Percentiles rank a stretch among this genome's conserved stretches.
Evolutionary conservation across 2,888 invertebrate genomes (phyloP).

Genomic region (Carterocephalus palaemon): DNA sequence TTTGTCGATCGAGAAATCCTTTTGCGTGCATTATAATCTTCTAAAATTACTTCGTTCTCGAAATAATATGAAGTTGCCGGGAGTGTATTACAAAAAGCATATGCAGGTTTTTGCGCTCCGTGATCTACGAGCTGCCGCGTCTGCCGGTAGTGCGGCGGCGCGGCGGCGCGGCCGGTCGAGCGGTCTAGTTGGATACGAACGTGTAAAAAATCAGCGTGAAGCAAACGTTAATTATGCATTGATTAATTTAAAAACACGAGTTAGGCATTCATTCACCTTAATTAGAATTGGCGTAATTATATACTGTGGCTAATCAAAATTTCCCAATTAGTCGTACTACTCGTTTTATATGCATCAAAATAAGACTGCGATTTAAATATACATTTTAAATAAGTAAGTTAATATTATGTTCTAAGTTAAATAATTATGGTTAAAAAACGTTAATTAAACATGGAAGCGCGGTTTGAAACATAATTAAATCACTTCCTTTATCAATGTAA

Average conservation of each 20-base stretch:
- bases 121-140: too few species aligned
- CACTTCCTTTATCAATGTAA: background rate
- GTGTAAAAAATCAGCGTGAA: constrained; percentile 9
- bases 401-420: too few species aligned
- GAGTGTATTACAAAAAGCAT: constrained; percentile 1
- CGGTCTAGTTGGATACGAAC: constrained; percentile 3
- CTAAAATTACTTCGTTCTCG: constrained; percentile 35
- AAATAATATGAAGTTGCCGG: constrained; percentile 14
- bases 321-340: constrained; percentile 15
- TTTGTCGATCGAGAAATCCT: constrained; percentile 40
- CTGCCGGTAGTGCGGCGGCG: too few species aligned
- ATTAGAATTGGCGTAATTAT: constrained; percentile 19
- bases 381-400: too few species aligned
- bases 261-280: constrained; percentile 15
- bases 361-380: too few species aligned
- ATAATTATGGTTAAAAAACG: too few species aligned
- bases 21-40: constrained; percentile 33
- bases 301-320: background rate
- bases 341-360: too few species aligned
- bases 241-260: constrained; percentile 16
- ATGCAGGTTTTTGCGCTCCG: background rate
- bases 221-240: constrained; percentile 12
- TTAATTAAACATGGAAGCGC: too few species aligned
- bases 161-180: too few species aligned
- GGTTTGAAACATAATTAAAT: background rate